These are phyloP conservation scores for sheep (Ovis aries) DNA, from an alignment of 2,113 vertebrate genomes.

Conservation along the genomic window ARS-UI_Ramb_v3.0 NC_056065.1:50919001-50919500, in stretches of 20 bases:
- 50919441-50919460: background rate
- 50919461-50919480: no score
- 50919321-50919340: background rate
- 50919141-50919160: background rate
- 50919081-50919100: background rate
- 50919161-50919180: background rate
- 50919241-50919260: background rate
- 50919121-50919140: background rate
- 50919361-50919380: background rate
- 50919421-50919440: background rate
- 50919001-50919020: background rate
- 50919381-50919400: no score
- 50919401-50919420: background rate
- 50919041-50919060: background rate
- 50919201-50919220: background rate
- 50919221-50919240: background rate
- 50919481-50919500: background rate
- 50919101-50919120: background rate
- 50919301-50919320: background rate
- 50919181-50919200: background rate
- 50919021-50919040: background rate
- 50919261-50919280: background rate
- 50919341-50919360: background rate
- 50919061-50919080: background rate
- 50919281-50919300: background rate